Evolutionary conservation across 2,888 invertebrate genomes (phyloP).

Genomic region (Germaria angustata): DNA sequence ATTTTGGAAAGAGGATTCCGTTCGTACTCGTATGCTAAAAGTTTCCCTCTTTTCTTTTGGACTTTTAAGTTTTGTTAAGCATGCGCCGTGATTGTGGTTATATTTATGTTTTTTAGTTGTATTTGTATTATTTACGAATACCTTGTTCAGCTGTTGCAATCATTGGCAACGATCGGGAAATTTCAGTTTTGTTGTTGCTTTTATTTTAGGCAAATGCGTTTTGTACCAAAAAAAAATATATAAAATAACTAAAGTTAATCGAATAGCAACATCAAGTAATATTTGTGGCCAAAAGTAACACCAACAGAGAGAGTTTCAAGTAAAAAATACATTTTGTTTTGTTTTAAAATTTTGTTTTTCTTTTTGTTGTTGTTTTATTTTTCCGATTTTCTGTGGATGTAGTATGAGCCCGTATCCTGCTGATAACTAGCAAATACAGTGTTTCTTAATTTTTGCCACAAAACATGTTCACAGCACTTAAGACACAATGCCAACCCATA

Average conservation of each 20-base stretch:
- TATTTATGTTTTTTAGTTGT: conserved; percentile 21
- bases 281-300: conserved; percentile 64
- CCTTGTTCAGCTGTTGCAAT: conserved; percentile 65
- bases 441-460: conserved; percentile 12
- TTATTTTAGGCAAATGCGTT: conserved; percentile 60
- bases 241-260: conserved; percentile 39
- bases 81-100: conserved; percentile 64
- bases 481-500: too few species aligned
- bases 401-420: conserved; percentile 59
- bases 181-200: conserved; percentile 39
- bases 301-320: conserved; percentile 54
- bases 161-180: conserved; percentile 57
- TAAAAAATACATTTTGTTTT: conserved; percentile 36
- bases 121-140: conserved; percentile 58
- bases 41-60: too few species aligned
- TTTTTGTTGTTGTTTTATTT: conserved; percentile 14
- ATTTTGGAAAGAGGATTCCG: conserved; percentile 50
- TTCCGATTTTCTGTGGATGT: conserved; percentile 50
- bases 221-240: conserved; percentile 32
- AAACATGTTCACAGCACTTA: too few species aligned
- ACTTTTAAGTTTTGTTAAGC: conserved; percentile 56
- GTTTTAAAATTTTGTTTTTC: conserved; percentile 32
- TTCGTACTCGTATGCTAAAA: background rate
- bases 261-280: conserved; percentile 60
- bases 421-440: conserved; percentile 41